These are phyloP conservation scores for Podarcis cretensis DNA, from an alignment of 2,113 vertebrate genomes.

Conservation along the genomic window DNA sequence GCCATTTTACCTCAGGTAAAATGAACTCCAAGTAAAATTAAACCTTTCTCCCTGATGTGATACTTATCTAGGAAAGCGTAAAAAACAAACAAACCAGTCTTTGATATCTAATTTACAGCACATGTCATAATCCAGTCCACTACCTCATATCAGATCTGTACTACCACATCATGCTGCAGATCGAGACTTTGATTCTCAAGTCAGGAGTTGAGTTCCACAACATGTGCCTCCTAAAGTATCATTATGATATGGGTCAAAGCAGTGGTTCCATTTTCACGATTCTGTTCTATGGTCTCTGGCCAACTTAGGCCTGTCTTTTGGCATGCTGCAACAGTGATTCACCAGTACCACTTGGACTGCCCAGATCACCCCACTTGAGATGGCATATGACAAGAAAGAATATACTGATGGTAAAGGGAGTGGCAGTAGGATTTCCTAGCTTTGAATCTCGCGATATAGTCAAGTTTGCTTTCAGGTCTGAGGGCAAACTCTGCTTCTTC, in stretches of 20 bases:
- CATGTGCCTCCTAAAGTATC: background rate
- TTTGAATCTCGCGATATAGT: background rate
- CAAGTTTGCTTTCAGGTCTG: background rate
- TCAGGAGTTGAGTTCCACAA: background rate
- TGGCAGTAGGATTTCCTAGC: constrained; percentile 1
- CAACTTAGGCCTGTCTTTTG: background rate
- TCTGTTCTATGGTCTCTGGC: background rate
- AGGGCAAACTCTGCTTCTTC: constrained; percentile 34
- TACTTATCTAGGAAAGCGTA: background rate
- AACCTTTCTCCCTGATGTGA: background rate
- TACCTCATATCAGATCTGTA: background rate
- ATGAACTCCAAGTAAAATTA: background rate
- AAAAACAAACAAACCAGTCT: background rate
- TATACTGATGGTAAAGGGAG: constrained; percentile 23
- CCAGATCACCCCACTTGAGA: background rate
- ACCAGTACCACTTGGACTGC: background rate
- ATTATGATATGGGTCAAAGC: background rate
- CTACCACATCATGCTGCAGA: background rate
- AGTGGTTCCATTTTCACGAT: background rate
- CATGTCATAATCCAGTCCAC: background rate
- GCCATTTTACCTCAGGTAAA: background rate
- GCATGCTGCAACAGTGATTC: background rate
- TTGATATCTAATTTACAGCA: too few species aligned
- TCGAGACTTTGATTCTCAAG: background rate
- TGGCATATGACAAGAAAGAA: background rate